phyloP scores from a whole-genome alignment of 2,888 invertebrate species.

The Oligia latruncula region DNA sequence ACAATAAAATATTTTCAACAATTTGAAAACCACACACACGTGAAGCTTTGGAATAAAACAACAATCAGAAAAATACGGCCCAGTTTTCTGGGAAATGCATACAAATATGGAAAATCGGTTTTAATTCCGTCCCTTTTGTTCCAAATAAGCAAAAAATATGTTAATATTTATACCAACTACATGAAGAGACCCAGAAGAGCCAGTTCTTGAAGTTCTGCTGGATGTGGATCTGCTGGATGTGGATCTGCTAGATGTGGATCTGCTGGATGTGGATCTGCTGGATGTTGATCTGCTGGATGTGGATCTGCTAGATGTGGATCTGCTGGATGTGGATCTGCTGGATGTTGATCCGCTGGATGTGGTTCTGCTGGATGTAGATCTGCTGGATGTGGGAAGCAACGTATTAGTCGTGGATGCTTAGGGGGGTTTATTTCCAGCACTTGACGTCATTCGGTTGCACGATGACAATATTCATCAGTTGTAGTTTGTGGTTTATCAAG shows the following conservation, averaged over 20 bases:
- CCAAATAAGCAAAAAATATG: not conserved
- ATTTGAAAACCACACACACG: not conserved
- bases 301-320: too few relatives aligned
- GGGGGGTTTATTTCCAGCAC: not conserved
- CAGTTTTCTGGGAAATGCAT: not conserved
- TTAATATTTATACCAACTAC: not conserved
- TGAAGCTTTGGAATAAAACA: not conserved
- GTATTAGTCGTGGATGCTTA: not conserved
- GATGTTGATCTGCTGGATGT: too few relatives aligned
- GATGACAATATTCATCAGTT: not conserved
- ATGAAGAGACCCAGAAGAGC: not conserved
- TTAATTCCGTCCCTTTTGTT: conserved; percentile 7
- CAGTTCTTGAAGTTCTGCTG: not conserved
- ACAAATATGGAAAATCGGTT: conserved; percentile 18
- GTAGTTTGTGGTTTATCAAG: not conserved
- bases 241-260: too few relatives aligned
- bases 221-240: not conserved
- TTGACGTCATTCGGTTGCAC: too few relatives aligned
- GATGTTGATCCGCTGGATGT: too few relatives aligned
- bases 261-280: not conserved
- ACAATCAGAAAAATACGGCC: not conserved
- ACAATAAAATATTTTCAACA: not conserved
- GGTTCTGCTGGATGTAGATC: too few relatives aligned
- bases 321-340: not conserved
- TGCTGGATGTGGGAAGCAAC: not conserved